Percentiles rank a stretch among this genome's conserved stretches.
These are phyloP conservation scores for Caenorhabditis japonica DNA, from an alignment of 2,888 invertebrate genomes.

Conservation along the genomic window DNA sequence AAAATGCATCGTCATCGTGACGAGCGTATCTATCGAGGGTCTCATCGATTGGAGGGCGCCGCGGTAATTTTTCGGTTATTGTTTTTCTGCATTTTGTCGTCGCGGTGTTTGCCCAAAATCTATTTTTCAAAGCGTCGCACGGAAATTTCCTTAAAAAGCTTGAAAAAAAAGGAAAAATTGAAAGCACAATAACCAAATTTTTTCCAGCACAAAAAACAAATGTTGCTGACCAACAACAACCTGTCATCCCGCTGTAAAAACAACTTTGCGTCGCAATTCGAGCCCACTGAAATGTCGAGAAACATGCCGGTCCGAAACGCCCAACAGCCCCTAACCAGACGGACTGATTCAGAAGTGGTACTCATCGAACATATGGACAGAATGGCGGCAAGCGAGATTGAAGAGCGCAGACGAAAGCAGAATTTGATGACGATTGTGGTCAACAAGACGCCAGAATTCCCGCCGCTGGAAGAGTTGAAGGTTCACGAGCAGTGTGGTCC, in stretches of 20 bases:
- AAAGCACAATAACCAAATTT: neutral
- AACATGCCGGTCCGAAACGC: conserved; percentile 5
- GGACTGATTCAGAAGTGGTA: too few species aligned
- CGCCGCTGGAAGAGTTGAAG: conserved; percentile 2
- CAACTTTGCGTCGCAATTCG: conserved; percentile 17
- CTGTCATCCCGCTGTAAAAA: conserved; percentile 17
- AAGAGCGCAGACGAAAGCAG: conserved; percentile 2
- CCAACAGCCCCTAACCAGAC: neutral
- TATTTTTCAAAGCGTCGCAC: conserved; percentile 4
- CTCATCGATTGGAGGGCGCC: conserved; percentile 15
- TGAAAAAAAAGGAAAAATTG: neutral
- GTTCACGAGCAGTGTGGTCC: conserved; percentile 40
- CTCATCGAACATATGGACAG: neutral
- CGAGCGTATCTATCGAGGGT: conserved; percentile 43
- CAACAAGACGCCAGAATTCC: neutral
- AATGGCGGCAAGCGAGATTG: neutral
- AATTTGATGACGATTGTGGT: neutral
- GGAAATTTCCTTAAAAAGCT: neutral
- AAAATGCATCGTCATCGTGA: conserved; percentile 38
- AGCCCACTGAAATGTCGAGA: conserved; percentile 8
- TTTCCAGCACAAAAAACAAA: conserved; percentile 13
- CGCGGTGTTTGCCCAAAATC: neutral
- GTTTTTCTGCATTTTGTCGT: neutral
- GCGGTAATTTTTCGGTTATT: conserved; percentile 1
- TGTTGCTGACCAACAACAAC: conserved; percentile 20